Conservation (phyloP, 2,113 vertebrate genomes). For the Otolemur garnettii region DNA sequence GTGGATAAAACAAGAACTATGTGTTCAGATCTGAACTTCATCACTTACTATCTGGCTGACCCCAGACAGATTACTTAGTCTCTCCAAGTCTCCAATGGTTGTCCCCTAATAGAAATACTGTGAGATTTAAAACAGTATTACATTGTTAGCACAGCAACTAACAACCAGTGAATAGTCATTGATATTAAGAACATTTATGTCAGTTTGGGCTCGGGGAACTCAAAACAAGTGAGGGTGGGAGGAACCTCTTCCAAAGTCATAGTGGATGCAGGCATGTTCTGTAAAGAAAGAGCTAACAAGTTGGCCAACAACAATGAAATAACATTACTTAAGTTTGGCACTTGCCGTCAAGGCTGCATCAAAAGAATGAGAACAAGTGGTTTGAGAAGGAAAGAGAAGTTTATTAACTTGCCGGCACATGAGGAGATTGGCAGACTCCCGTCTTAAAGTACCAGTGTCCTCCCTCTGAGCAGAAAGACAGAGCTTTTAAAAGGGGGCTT, state of each 20-base stretch:
- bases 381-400: too few relatives aligned
- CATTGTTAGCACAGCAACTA: not conserved
- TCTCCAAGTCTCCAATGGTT: not conserved
- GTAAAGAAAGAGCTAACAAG: too few relatives aligned
- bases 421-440: too few relatives aligned
- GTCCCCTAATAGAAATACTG: not conserved
- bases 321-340: too few relatives aligned
- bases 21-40: not conserved
- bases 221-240: not conserved
- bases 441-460: too few relatives aligned
- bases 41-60: not conserved
- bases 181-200: not conserved
- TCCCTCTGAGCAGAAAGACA: too few relatives aligned
- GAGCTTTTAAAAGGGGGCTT: too few relatives aligned
- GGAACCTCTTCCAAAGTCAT: not conserved
- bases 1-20: constrained; percentile 17
- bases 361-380: too few relatives aligned
- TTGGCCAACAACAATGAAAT: too few relatives aligned
- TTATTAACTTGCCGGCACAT: too few relatives aligned
- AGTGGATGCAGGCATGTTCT: not conserved
- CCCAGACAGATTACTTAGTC: not conserved
- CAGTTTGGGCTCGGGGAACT: not conserved
- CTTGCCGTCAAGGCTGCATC: too few relatives aligned
- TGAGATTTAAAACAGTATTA: constrained; percentile 8
- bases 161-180: not conserved